Evolutionary conservation across 2,797 vertebrate species (phyloP).

Genomic region (Typhlichthys subterraneus): DNA sequence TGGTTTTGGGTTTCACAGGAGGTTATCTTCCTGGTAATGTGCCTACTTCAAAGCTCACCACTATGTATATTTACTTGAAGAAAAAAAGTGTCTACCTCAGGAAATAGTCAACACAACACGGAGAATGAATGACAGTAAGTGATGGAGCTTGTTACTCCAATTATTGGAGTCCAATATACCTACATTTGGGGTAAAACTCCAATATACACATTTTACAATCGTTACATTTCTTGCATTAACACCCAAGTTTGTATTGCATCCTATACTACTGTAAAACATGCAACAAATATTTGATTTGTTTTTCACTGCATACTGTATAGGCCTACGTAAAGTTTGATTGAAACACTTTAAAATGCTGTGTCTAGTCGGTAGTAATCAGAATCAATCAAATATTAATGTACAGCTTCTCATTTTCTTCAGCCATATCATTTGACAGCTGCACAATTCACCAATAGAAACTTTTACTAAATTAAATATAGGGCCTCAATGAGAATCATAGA

Average conservation of each 20-base stretch:
- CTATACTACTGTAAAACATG: not conserved
- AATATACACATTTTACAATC: too few species aligned
- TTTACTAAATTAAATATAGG: conserved; percentile 56
- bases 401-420: conserved; percentile 65
- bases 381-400: conserved; percentile 75
- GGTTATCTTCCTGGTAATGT: not conserved
- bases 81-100: not conserved
- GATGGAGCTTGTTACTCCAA: too few species aligned
- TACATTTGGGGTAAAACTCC: too few species aligned
- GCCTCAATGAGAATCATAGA: conserved; percentile 17
- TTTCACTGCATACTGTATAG: not conserved
- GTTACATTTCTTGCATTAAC: too few species aligned
- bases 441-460: conserved; percentile 29
- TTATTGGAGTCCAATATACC: too few species aligned
- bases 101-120: not conserved
- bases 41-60: not conserved
- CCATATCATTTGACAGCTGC: conserved; percentile 60
- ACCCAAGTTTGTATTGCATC: not conserved
- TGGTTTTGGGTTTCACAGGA: not conserved
- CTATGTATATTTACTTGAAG: not conserved
- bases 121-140: not conserved
- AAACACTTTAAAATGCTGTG: conserved; percentile 13
- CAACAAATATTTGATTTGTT: not conserved
- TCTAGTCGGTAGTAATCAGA: conserved; percentile 29
- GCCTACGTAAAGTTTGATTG: not conserved